Conservation (phyloP, 1,140 invertebrate species). For the Anastrepha ludens region DNA sequence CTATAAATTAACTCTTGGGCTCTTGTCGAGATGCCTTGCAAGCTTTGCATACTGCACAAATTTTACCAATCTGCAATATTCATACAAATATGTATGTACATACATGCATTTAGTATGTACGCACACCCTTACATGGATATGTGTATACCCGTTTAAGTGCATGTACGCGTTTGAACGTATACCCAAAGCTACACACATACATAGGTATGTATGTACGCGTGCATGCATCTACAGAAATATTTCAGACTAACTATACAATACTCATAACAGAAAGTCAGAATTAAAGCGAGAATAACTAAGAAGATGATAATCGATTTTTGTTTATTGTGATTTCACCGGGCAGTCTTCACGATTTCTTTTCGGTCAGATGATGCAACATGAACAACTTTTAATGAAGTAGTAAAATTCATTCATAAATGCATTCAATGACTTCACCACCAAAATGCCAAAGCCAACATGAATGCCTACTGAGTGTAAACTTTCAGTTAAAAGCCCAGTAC, state of each 20-base stretch:
- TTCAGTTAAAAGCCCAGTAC: neutral
- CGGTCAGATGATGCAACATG: constrained; percentile 3
- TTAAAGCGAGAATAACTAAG: constrained; percentile 61
- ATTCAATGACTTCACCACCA: constrained; percentile 60
- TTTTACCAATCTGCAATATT: too few species aligned
- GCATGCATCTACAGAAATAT: neutral
- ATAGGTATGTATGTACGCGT: neutral
- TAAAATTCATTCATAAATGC: constrained; percentile 74
- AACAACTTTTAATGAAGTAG: constrained; percentile 73
- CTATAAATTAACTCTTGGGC: constrained; percentile 70
- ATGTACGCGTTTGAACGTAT: too few species aligned
- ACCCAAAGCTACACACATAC: neutral
- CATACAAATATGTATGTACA: too few species aligned
- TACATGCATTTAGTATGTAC: too few species aligned
- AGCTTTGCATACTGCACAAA: too few species aligned
- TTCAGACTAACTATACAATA: constrained; percentile 60
- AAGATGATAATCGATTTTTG: constrained; percentile 73
- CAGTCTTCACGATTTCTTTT: neutral
- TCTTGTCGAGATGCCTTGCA: too few species aligned
- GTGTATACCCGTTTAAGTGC: too few species aligned
- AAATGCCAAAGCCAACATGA: neutral
- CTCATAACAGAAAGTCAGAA: constrained; percentile 70
- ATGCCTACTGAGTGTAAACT: neutral
- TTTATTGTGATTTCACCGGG: constrained; percentile 68
- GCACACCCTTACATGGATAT: too few species aligned